Evolutionary conservation across 2,113 vertebrate species (phyloP).

Genomic region (Platichthys stellatus): DNA sequence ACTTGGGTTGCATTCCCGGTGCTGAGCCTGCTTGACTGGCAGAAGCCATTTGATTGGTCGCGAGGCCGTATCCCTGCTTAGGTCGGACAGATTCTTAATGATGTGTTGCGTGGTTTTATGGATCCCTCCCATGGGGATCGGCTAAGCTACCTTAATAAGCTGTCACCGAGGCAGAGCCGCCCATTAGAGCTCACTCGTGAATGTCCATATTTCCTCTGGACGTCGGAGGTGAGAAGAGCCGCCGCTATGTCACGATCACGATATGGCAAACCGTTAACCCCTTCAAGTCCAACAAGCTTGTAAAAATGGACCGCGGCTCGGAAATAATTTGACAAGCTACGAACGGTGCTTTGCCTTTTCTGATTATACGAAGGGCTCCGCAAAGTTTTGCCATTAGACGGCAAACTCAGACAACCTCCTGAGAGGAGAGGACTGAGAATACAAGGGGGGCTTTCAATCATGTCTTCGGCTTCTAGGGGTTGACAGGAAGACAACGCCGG

Average conservation of each 20-base stretch:
- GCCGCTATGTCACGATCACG: slow-evolving; percentile 15
- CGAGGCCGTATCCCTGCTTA: slow-evolving; percentile 33
- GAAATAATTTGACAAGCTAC: too few relatives aligned
- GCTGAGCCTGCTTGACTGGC: slow-evolving; percentile 43
- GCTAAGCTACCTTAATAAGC: slow-evolving; percentile 50
- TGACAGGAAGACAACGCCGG: slow-evolving; percentile 10
- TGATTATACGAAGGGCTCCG: not conserved
- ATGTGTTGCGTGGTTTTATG: slow-evolving; percentile 62
- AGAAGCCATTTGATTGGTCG: slow-evolving; percentile 48
- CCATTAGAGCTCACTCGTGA: slow-evolving; percentile 45
- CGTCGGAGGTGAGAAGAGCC: slow-evolving; percentile 9
- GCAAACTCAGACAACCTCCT: not conserved
- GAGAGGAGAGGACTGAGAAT: not conserved
- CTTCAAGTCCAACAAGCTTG: slow-evolving; percentile 3
- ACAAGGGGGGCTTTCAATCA: slow-evolving; percentile 14
- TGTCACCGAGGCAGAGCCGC: slow-evolving; percentile 42
- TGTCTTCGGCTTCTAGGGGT: slow-evolving; percentile 3
- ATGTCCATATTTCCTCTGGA: slow-evolving; percentile 30
- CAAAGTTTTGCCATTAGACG: slow-evolving; percentile 4
- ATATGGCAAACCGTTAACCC: slow-evolving; percentile 22
- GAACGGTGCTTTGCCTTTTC: not conserved
- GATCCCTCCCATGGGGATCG: slow-evolving; percentile 46
- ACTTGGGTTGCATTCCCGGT: slow-evolving; percentile 11
- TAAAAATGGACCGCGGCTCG: not conserved
- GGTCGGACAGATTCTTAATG: slow-evolving; percentile 55